These are phyloP conservation scores for Basileuterus tristriatus DNA, from an alignment of 2,797 vertebrate species.

Conservation along the genomic window DNA sequence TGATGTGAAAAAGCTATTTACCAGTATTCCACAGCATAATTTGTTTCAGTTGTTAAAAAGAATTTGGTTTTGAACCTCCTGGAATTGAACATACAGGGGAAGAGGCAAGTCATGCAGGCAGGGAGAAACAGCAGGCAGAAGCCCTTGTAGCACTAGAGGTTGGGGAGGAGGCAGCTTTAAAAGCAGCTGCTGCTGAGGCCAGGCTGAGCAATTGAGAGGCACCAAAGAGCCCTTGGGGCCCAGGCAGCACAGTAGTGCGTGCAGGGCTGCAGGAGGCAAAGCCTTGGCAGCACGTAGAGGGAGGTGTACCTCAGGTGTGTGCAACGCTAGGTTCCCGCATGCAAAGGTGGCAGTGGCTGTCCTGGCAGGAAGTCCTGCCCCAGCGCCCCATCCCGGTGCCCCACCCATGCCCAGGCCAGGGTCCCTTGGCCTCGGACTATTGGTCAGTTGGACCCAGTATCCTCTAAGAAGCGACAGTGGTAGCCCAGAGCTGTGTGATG, in stretches of 20 bases:
- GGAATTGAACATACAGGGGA: rapidly evolving
- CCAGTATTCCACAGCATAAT: background rate
- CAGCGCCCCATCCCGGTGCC: background rate
- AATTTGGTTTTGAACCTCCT: background rate
- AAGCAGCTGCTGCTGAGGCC: background rate
- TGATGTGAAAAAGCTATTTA: slow-evolving; percentile 5
- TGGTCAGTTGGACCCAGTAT: background rate
- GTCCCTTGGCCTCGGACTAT: rapidly evolving
- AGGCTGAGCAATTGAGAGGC: background rate
- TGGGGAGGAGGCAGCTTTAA: background rate
- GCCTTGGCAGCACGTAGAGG: background rate
- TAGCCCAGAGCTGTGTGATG: background rate
- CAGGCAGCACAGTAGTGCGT: rapidly evolving
- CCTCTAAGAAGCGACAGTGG: rapidly evolving
- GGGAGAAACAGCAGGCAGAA: background rate
- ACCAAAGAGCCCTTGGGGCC: no score
- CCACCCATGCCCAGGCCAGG: rapidly evolving
- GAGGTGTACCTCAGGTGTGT: background rate
- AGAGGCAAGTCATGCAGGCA: rapidly evolving
- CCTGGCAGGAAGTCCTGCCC: no score
- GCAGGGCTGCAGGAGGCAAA: background rate
- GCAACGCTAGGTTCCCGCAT: rapidly evolving
- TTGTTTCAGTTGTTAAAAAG: background rate
- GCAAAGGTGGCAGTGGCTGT: no score
- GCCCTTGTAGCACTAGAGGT: background rate